Conservation (phyloP, 2,888 invertebrate species). For the Lepidochrysops patricia region DNA sequence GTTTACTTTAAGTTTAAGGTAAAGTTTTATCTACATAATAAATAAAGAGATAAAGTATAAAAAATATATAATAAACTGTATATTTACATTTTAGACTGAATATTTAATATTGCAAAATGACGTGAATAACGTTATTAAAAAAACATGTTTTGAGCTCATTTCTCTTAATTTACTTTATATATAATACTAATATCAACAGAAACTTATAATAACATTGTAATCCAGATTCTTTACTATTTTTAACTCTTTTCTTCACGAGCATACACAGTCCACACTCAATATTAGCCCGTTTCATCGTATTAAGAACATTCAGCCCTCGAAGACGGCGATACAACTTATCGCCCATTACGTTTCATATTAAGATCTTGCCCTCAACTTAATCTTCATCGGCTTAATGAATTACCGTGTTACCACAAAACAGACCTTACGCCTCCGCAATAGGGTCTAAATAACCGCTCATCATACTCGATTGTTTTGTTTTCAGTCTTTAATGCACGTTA, state of each 20-base stretch:
- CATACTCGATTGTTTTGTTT: not conserved
- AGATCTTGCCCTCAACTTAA: conserved; percentile 14
- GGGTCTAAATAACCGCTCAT: not conserved
- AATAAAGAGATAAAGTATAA: too few relatives aligned
- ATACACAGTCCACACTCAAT: conserved; percentile 11
- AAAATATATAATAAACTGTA: too few relatives aligned
- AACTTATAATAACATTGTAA: too few relatives aligned
- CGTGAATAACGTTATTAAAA: too few relatives aligned
- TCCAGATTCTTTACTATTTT: too few relatives aligned
- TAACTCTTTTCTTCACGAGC: not conserved
- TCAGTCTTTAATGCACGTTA: not conserved
- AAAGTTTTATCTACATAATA: too few relatives aligned
- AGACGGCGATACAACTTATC: conserved; percentile 14
- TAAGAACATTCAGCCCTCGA: conserved; percentile 15
- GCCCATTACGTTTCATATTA: conserved; percentile 16
- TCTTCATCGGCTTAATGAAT: not conserved
- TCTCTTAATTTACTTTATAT: too few relatives aligned
- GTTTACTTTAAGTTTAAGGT: too few relatives aligned
- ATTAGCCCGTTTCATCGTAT: conserved; percentile 12
- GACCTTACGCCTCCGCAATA: not conserved
- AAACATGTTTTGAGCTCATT: too few relatives aligned
- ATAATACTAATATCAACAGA: too few relatives aligned
- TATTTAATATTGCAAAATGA: too few relatives aligned
- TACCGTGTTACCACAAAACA: not conserved
- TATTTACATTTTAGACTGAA: too few relatives aligned